Base-by-base conservation (phyloP, 2,888 invertebrate genomes). In the Cremastinae sp. region DNA sequence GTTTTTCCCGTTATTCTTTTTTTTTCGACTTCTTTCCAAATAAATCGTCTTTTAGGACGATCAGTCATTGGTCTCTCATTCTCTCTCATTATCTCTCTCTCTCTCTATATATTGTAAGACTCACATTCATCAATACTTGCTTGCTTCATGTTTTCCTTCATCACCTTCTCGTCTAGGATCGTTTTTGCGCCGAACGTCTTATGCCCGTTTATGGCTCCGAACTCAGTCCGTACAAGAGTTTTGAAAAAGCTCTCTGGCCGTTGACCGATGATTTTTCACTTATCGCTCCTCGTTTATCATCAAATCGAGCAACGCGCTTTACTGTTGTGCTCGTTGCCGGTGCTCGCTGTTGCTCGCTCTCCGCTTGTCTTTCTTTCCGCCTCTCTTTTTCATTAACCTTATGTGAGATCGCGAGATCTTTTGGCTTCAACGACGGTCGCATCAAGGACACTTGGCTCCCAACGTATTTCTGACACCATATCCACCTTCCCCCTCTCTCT, bases 401-500 rank as follows among this genome's bases (percentile, higher is more conserved):
- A 78, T 80, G 82, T 87, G 88, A 89, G 88, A 89, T 88, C 89
- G 88, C 85, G 88, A 88, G 87, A 87, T 88, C 86, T 88, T 28
- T 87, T 88, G 89, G 89, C 88, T 88, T 86, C 85, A 89, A 89
- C 89, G 89, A 88, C 89, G 89, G 89, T 88, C 89, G 89, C 89
- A 89, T 87, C 88, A 89, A 89, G 89, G 89, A 89, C 89, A 89
- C 89, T 89, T 89, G 88, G 88, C 89, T 89, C 89, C 89, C 88
- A 86, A 88, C 87, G 87, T 85, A 88, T 85, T 86, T 87, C 85
- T 86, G 86, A 76, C 85, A 88, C 85, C 87, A 85, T 88, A 85
- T 86, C 85, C 84, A 80, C 80, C 71, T 74, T 71, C 54, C 34
- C 14, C 22, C 56, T 51, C 36, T 41, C 43, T 49, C 10, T 10